These are phyloP conservation scores for Hippopotamyrus pictus DNA, from an alignment of 2,797 vertebrate genomes.

Conservation along the genomic window DNA sequence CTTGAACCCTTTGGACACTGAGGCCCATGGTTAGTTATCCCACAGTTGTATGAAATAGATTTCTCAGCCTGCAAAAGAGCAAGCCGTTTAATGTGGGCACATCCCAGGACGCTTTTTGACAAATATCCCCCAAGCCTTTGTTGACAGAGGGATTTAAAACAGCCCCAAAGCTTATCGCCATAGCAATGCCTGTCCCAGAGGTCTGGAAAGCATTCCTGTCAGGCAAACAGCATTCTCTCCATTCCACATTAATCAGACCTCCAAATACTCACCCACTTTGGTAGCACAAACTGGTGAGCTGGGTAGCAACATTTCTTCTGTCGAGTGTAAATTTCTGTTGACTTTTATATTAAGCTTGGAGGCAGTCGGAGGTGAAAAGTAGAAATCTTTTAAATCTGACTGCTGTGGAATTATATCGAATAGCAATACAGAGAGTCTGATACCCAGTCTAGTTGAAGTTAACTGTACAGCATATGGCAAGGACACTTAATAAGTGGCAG, in stretches of 20 bases:
- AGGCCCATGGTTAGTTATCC: background rate
- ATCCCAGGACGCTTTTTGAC: conserved; percentile 32
- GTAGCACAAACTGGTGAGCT: background rate
- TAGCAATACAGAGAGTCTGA: background rate
- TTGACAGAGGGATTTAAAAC: conserved; percentile 47
- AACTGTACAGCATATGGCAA: background rate
- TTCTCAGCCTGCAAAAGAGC: background rate
- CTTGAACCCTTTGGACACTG: background rate
- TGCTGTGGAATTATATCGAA: background rate
- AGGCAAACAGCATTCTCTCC: conserved; percentile 39
- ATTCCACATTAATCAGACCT: conserved; percentile 31
- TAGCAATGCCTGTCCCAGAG: conserved; percentile 34
- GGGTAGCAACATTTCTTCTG: conserved; percentile 12
- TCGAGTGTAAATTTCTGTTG: conserved; percentile 8
- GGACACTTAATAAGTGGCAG: background rate
- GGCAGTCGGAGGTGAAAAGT: background rate
- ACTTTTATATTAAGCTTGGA: background rate
- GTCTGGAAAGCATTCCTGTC: conserved; percentile 29
- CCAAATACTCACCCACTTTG: conserved; percentile 21
- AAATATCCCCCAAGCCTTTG: conserved; percentile 45
- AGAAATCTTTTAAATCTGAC: background rate
- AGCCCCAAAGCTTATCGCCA: conserved; percentile 41
- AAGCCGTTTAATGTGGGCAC: conserved; percentile 25
- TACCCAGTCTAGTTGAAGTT: background rate
- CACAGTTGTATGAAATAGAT: background rate